A percentile compares a stretch with the other conserved stretches of the same genome.
phyloP scores from a whole-genome alignment of 2,888 invertebrate genomes.

The Chouioia cunea region DNA sequence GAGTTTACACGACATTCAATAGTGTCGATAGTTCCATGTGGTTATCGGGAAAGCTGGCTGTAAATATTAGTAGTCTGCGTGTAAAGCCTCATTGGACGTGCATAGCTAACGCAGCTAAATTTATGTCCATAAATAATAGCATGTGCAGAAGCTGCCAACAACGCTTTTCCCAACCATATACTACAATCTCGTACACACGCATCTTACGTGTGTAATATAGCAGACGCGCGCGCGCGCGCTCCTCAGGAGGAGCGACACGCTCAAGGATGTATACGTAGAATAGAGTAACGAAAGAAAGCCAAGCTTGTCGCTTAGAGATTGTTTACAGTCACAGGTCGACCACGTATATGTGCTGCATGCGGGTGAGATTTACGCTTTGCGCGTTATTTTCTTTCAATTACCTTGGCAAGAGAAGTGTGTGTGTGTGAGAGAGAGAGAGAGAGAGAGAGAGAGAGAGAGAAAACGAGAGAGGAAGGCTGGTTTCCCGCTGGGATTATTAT shows the following conservation, averaged over 20 bases:
- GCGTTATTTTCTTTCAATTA: constrained; percentile 48
- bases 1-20: too few species aligned
- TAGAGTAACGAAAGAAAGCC: background rate
- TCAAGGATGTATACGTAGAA: background rate
- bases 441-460: background rate
- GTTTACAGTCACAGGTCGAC: constrained; percentile 64
- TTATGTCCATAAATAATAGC: too few species aligned
- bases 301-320: constrained; percentile 60
- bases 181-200: background rate
- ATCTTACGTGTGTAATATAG: background rate
- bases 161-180: constrained; percentile 1
- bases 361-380: background rate
- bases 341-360: constrained; percentile 5
- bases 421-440: constrained; percentile 34
- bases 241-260: constrained; percentile 19
- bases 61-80: too few species aligned
- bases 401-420: background rate
- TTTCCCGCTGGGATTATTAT: constrained; percentile 43
- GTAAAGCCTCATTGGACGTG: background rate
- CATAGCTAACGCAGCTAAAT: background rate
- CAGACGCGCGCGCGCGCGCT: background rate
- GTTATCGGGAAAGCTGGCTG: too few species aligned
- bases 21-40: too few species aligned
- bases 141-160: too few species aligned
- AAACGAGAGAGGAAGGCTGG: background rate